These are phyloP conservation scores for Phrynosoma platyrhinos DNA, from an alignment of 2,113 vertebrate genomes.

Conservation along the genomic window DNA sequence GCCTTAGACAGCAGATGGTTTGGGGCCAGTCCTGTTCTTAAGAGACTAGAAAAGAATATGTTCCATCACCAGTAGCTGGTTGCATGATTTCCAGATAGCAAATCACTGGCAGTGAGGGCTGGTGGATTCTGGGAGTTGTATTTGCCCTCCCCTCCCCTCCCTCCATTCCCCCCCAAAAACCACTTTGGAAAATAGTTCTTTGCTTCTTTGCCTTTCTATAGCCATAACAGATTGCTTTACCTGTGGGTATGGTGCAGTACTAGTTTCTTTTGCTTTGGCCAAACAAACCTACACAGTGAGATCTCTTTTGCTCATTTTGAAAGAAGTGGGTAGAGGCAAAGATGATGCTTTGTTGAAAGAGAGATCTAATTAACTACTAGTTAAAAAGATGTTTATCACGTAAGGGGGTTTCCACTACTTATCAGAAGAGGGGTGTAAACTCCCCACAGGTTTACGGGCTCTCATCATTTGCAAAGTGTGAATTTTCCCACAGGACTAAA, in stretches of 20 bases:
- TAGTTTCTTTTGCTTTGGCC: neutral
- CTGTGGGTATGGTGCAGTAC: neutral
- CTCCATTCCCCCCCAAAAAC: too few relatives aligned
- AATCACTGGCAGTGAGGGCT: neutral
- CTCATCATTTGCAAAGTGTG: conserved; percentile 28
- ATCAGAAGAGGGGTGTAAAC: neutral
- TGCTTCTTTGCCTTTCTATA: neutral
- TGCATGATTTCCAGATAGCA: neutral
- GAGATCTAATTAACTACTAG: conserved; percentile 2
- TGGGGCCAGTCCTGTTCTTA: neutral
- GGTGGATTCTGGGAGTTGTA: neutral
- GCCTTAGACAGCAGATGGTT: too few relatives aligned
- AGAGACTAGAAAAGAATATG: neutral
- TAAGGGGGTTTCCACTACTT: conserved; percentile 3
- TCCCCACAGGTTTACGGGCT: conserved; percentile 1
- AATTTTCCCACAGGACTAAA: conserved; percentile 38
- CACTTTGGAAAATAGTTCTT: neutral
- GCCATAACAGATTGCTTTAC: neutral
- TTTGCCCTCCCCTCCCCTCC: neutral
- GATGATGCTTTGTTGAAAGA: neutral
- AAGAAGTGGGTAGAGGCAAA: neutral
- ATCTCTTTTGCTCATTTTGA: neutral
- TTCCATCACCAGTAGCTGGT: neutral
- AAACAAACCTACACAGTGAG: neutral
- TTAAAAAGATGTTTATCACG: conserved; percentile 31